These are phyloP conservation scores for Cosmopolites sordidus DNA, from an alignment of 2,888 invertebrate genomes.

Conservation along the genomic window DNA sequence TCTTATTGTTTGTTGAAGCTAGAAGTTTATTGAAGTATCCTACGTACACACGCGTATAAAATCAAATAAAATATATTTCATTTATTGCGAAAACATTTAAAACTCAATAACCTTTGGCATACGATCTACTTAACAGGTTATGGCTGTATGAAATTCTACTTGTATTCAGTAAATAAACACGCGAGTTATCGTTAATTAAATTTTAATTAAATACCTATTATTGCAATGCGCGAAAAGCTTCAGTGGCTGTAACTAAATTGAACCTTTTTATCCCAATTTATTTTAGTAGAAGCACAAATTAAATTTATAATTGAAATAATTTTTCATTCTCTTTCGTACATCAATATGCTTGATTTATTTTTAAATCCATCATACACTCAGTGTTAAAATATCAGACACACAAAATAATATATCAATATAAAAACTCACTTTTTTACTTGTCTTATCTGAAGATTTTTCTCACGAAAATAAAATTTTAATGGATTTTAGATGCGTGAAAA, in stretches of 20 bases:
- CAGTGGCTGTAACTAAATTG: constrained; percentile 5
- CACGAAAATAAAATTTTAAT: too few species aligned
- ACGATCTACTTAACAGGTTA: constrained; percentile 6
- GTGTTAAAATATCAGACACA: too few species aligned
- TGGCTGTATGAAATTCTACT: constrained; percentile 2
- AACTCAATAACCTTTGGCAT: background rate
- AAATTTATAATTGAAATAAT: constrained; percentile 5
- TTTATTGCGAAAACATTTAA: background rate
- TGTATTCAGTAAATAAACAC: constrained; percentile 5
- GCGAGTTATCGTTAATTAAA: constrained; percentile 9
- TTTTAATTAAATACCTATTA: constrained; percentile 11
- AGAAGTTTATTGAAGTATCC: too few species aligned
- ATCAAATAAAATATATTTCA: background rate
- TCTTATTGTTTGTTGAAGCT: too few species aligned
- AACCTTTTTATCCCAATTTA: constrained; percentile 6
- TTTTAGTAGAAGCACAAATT: constrained; percentile 2
- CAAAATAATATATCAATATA: too few species aligned
- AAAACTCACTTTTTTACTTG: too few species aligned
- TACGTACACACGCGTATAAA: background rate
- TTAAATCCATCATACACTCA: too few species aligned
- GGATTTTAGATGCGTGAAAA: too few species aligned
- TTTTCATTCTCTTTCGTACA: background rate
- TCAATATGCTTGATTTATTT: too few species aligned
- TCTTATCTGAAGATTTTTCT: too few species aligned
- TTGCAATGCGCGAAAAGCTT: constrained; percentile 6